These are phyloP conservation scores for Mellilla xanthometata DNA, from an alignment of 2,888 invertebrate genomes.

Conservation along the genomic window DNA sequence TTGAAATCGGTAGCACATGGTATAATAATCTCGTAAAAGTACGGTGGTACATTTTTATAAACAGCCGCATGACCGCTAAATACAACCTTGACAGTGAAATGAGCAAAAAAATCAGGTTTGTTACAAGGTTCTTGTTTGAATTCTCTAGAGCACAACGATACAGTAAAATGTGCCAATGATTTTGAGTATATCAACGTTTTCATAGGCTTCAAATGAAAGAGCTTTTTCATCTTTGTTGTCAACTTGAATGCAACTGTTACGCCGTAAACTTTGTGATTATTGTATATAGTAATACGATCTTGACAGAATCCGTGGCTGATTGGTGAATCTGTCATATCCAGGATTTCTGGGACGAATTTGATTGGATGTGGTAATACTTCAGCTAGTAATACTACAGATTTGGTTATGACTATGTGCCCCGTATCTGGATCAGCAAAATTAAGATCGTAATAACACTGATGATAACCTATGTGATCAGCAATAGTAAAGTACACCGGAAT, in stretches of 20 bases:
- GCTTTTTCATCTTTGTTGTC: conserved; percentile 56
- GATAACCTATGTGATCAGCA: conserved; percentile 55
- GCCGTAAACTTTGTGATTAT: conserved; percentile 49
- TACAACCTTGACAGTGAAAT: conserved; percentile 63
- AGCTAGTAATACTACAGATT: conserved; percentile 52
- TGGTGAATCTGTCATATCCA: conserved; percentile 59
- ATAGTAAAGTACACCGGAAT: conserved; percentile 55
- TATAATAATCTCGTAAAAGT: conserved; percentile 62
- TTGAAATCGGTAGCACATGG: conserved; percentile 55
- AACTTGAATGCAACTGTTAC: conserved; percentile 55
- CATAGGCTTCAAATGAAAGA: conserved; percentile 56
- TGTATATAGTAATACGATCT: conserved; percentile 51
- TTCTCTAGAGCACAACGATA: conserved; percentile 50
- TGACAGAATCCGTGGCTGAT: conserved; percentile 53
- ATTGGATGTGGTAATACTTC: conserved; percentile 63
- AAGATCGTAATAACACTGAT: conserved; percentile 59
- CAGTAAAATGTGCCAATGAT: conserved; percentile 41
- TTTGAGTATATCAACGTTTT: conserved; percentile 41
- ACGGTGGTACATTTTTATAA: conserved; percentile 54
- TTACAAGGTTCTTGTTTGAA: conserved; percentile 13
- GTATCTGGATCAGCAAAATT: conserved; percentile 46
- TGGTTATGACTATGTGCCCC: conserved; percentile 40
- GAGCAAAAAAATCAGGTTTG: conserved; percentile 44
- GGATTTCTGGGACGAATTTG: conserved; percentile 49
- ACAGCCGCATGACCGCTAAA: conserved; percentile 46